phyloP scores from a whole-genome alignment of 2,113 vertebrate genomes.

The Anas platyrhynchos region DNA sequence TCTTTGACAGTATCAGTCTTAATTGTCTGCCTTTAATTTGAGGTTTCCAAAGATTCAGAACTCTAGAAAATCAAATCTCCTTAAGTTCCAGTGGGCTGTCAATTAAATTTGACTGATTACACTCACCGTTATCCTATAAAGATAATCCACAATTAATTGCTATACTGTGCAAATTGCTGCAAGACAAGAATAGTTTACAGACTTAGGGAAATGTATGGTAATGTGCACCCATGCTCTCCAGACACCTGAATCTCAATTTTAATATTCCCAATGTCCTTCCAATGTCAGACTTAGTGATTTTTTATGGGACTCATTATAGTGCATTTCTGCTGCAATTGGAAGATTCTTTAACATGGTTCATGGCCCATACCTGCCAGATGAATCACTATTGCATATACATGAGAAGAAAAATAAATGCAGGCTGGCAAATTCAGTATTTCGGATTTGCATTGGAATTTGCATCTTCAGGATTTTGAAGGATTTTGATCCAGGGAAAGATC shows the following conservation, averaged over 20 bases:
- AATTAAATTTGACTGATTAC: constrained; percentile 72
- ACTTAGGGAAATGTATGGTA: constrained; percentile 45
- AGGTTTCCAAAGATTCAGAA: constrained; percentile 36
- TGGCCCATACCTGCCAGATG: constrained; percentile 12
- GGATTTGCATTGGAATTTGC: background rate
- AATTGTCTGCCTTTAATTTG: constrained; percentile 49
- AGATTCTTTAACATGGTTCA: constrained; percentile 20
- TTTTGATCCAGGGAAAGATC: background rate
- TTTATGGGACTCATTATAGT: constrained; percentile 48
- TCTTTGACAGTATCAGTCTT: background rate
- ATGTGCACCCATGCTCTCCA: constrained; percentile 19
- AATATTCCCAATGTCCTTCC: constrained; percentile 42
- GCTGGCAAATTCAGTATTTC: background rate
- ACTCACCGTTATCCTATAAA: constrained; percentile 11
- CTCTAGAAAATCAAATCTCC: constrained; percentile 45
- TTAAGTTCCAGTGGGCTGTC: constrained; percentile 54
- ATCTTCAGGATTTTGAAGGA: background rate
- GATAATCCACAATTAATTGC: constrained; percentile 59
- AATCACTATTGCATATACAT: constrained; percentile 55
- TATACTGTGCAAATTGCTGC: constrained; percentile 26
- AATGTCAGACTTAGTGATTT: constrained; percentile 34
- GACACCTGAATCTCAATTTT: constrained; percentile 41
- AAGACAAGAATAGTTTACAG: constrained; percentile 45
- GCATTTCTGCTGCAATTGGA: constrained; percentile 38
- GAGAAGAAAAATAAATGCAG: constrained; percentile 33